Evolutionary conservation across 2,888 invertebrate genomes (phyloP), one percentile per base, ranked within the genome.

Genomic region (Scotopteryx bipunctaria): DNA sequence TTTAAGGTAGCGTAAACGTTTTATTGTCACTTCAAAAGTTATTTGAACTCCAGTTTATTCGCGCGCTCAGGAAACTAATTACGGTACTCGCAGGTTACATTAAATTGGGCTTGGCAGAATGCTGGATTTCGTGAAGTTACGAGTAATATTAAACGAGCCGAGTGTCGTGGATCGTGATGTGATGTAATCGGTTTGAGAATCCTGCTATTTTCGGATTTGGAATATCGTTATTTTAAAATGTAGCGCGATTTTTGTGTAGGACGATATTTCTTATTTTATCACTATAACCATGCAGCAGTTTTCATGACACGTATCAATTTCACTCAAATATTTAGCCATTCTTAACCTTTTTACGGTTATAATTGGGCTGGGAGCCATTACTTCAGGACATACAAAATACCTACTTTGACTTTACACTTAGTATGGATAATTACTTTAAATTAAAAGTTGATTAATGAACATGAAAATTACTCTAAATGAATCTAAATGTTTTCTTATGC

Each of bases 31-130:
- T 46, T 42, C 14, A 25, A 44, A 38, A 60, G 53, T 50, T 46
- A 49, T 65, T 63, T 71, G 72, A 70, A 56, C 44, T 66, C 79
- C 77, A 23, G 42, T 43, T 63, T 62, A 75, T 69, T 69, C 61
- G 54, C 66, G 64, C 63, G 60, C 67, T 63, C 56, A 55, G 61
- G 49, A 59, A 62, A 67, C 66, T 76, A 80, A 83, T 83, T 78
- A 72, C 78, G 46, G 63, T 76, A n/a, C n/a, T n/a, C n/a, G n/a
- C n/a, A 49, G 42, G 64, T 76, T 52, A 76, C 69, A 80, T 83
- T 81, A 82, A 82, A 85, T 81, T 76, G 66, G 69, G 71, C 77
- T 84, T 85, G 80, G 80, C 85, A 79, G 77, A 78, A 70, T 63
- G 69, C 69, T 73, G 69, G 70, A 73, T 78, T 78, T 80, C 72